Evolutionary conservation across 1,140 invertebrate species (phyloP).

Genomic region (Parapsyche elsis): DNA sequence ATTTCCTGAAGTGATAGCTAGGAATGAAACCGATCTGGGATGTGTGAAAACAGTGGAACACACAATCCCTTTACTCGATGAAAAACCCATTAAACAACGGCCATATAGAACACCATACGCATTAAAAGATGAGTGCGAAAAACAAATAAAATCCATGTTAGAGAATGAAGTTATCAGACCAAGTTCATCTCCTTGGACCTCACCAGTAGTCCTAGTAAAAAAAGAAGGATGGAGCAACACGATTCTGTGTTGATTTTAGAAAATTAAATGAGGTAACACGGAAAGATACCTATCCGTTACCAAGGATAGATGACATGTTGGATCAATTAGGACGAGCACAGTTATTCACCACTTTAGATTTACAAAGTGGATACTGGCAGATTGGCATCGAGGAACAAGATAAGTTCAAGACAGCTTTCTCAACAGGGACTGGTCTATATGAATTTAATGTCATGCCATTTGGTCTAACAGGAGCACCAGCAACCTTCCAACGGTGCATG

Average conservation of each 20-base stretch:
- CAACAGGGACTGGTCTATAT: no score
- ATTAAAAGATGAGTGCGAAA: slow-evolving; percentile 46
- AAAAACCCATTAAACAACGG: not conserved
- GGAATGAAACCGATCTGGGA: not conserved
- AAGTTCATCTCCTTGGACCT: slow-evolving; percentile 61
- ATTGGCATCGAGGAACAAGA: no score
- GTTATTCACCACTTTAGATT: slow-evolving; percentile 60
- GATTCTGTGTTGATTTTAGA: slow-evolving; percentile 62
- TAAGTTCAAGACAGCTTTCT: no score
- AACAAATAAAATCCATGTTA: slow-evolving; percentile 57
- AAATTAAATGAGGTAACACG: slow-evolving; percentile 58
- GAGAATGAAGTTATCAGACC: slow-evolving; percentile 59
- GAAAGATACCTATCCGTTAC: slow-evolving; percentile 62
- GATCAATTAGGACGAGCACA: slow-evolving; percentile 56
- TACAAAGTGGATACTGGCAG: no score
- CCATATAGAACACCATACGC: slow-evolving; percentile 57
- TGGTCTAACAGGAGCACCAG: no score
- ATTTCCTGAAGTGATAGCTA: not conserved
- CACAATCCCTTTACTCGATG: not conserved
- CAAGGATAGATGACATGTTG: slow-evolving; percentile 63
- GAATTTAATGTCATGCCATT: no score
- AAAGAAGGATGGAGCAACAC: slow-evolving; percentile 58
- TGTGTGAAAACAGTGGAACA: not conserved
- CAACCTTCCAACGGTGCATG: no score
- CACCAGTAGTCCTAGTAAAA: slow-evolving; percentile 59